phyloP scores from a whole-genome alignment of 2,797 vertebrate genomes.

The Lutjanus argentimaculatus region DNA sequence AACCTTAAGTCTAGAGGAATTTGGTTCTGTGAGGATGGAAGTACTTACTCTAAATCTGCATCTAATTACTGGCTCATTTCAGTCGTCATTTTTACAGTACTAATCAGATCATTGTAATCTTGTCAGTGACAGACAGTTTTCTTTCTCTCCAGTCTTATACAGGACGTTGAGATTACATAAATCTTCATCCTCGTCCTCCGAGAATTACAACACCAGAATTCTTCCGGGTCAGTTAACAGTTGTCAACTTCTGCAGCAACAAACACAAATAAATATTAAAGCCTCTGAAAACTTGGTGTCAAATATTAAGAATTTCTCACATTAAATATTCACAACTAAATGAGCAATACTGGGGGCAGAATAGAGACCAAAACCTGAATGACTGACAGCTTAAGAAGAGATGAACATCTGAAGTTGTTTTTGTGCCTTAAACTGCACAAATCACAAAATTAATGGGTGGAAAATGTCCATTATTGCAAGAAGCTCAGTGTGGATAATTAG shows the following conservation, averaged over 20 bases:
- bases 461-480: background rate
- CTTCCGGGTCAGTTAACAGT: too few relatives aligned
- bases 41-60: constrained; percentile 9
- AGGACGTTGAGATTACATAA: background rate
- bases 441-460: background rate
- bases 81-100: background rate
- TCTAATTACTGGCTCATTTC: constrained; percentile 10
- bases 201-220: background rate
- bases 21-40: background rate
- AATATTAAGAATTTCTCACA: background rate
- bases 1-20: background rate
- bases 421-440: background rate
- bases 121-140: background rate
- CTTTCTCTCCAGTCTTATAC: background rate
- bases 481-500: constrained; percentile 3
- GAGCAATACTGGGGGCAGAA: too few relatives aligned
- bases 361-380: background rate
- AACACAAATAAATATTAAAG: background rate
- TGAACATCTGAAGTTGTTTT: background rate
- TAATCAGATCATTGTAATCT: constrained; percentile 6
- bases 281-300: background rate
- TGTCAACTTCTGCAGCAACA: background rate
- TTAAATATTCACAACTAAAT: background rate
- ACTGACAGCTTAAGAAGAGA: background rate
- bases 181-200: background rate